Evolutionary conservation across 1,140 invertebrate genomes (phyloP).

Genomic region (Atta texana): DNA sequence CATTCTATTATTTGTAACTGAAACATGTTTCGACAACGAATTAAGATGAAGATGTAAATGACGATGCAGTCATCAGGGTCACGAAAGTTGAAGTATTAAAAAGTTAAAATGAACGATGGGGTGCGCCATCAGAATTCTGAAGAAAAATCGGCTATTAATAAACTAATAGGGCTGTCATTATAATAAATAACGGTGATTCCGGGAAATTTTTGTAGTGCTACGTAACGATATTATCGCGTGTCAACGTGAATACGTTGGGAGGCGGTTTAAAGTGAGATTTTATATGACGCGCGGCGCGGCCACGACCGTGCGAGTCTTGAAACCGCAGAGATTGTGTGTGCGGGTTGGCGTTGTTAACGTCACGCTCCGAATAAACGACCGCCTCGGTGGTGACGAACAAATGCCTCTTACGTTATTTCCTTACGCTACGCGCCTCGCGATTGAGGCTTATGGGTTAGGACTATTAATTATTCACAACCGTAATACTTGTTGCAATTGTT

Average conservation of each 20-base stretch:
- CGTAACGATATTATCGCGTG: conserved; percentile 34
- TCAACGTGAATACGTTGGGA: conserved; percentile 45
- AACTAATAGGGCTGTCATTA: conserved; percentile 1
- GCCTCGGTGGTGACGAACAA: conserved; percentile 13
- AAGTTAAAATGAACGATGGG: background rate
- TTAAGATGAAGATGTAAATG: background rate
- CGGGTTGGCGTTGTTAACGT: background rate
- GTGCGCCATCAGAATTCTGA: too few relatives aligned
- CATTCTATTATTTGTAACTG: conserved; percentile 4
- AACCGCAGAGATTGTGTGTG: background rate
- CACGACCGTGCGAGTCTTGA: conserved; percentile 4
- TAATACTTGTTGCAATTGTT: conserved; percentile 83
- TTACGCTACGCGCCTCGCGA: conserved; percentile 27
- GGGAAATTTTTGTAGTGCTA: conserved; percentile 4
- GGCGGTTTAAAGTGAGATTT: conserved; percentile 57
- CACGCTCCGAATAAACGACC: conserved; percentile 15
- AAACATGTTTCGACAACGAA: background rate
- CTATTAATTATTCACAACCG: conserved; percentile 83
- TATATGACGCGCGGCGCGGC: conserved; percentile 27
- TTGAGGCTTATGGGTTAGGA: conserved; percentile 38
- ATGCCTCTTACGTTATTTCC: background rate
- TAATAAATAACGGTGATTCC: conserved; percentile 35
- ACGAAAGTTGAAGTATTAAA: background rate
- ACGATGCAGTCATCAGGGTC: background rate
- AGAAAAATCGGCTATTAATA: conserved; percentile 1